These are phyloP conservation scores for Nemoura dubitans DNA, from an alignment of 2,888 invertebrate genomes.

Conservation along the genomic window DNA sequence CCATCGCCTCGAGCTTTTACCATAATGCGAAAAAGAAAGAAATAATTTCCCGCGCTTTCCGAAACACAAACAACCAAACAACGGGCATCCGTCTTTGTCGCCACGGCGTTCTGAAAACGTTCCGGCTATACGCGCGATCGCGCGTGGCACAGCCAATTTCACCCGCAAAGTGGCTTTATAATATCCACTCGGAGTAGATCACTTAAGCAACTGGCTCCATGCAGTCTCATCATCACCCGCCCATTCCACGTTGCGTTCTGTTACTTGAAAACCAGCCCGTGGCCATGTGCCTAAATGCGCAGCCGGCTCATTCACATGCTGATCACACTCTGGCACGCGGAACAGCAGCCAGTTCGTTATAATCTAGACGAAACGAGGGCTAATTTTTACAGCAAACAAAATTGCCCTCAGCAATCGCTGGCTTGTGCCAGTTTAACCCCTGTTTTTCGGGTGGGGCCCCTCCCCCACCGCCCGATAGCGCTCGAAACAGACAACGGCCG, in stretches of 20 bases:
- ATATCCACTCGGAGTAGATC: background rate
- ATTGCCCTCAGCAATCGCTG: background rate
- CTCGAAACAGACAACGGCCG: background rate
- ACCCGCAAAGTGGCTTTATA: background rate
- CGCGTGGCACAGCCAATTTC: background rate
- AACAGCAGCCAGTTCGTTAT: background rate
- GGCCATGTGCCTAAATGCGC: background rate
- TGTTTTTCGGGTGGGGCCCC: background rate
- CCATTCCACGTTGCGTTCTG: no score
- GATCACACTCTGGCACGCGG: no score
- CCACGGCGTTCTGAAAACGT: background rate
- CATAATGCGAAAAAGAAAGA: background rate
- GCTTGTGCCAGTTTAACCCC: background rate
- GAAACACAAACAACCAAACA: background rate
- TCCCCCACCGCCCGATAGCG: no score
- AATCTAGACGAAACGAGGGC: background rate
- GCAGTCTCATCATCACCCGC: no score
- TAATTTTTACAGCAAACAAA: background rate
- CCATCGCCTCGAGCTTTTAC: background rate
- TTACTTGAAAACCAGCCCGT: no score
- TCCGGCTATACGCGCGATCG: background rate
- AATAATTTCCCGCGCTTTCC: background rate
- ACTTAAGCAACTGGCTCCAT: background rate
- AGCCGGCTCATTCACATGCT: no score
- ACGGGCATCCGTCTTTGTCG: background rate